These are phyloP conservation scores for Papilio machaon DNA, from an alignment of 1,140 invertebrate species.

Conservation along the genomic window DNA sequence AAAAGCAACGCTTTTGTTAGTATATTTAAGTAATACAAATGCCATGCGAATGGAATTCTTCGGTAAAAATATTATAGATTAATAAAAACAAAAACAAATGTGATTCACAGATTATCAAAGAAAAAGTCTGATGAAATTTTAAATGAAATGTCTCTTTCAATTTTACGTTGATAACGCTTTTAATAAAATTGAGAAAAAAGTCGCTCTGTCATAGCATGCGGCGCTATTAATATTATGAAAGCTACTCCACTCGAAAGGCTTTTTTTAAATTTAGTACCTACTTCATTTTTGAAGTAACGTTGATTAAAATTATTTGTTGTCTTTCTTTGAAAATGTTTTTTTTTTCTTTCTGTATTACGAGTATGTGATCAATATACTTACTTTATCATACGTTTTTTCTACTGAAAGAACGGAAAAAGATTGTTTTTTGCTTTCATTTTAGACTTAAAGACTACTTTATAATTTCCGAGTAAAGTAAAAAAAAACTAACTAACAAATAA, in stretches of 20 bases:
- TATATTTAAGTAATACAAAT: too few species aligned
- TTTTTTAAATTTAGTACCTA: not conserved
- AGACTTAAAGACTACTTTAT: too few species aligned
- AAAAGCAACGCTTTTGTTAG: too few species aligned
- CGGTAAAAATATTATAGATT: too few species aligned
- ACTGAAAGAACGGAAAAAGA: too few species aligned
- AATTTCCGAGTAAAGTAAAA: too few species aligned
- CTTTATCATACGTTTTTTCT: too few species aligned
- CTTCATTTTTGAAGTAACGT: slow-evolving; percentile 12
- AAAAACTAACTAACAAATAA: too few species aligned
- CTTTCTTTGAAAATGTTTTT: not conserved
- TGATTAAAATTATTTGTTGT: not conserved
- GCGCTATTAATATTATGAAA: slow-evolving; percentile 13
- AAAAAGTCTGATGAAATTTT: not conserved
- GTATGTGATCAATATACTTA: not conserved
- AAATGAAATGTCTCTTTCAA: not conserved
- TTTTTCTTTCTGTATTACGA: not conserved
- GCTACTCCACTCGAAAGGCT: not conserved
- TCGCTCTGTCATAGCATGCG: slow-evolving; percentile 10
- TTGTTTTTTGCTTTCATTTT: too few species aligned
- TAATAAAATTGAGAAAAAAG: slow-evolving; percentile 14
- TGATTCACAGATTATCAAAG: not conserved
- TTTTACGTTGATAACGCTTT: slow-evolving; percentile 9
- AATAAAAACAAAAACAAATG: too few species aligned
- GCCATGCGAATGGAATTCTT: too few species aligned